Conservation (phyloP, 2,797 vertebrate genomes). For the Spinus pinus region DNA sequence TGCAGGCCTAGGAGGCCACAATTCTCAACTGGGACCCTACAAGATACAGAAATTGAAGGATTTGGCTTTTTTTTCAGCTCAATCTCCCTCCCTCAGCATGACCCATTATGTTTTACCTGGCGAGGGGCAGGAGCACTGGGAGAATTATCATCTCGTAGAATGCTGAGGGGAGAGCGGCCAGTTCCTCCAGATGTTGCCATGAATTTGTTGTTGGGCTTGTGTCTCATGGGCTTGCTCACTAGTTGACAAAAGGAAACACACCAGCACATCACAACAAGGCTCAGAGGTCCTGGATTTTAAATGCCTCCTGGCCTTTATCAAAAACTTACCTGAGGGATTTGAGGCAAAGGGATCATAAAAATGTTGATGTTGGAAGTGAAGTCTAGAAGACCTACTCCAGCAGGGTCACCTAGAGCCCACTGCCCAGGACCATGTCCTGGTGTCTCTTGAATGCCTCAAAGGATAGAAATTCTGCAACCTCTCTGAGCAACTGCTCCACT, state of each 20-base stretch:
- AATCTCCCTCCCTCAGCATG: not conserved
- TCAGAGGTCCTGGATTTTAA: not conserved
- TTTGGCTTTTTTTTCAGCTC: not conserved
- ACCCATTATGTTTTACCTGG: conserved; percentile 63
- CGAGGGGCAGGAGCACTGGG: conserved; percentile 76
- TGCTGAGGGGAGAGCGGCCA: conserved; percentile 88
- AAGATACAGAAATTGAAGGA: not conserved
- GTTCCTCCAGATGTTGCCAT: conserved; percentile 35
- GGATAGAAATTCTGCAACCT: accelerated
- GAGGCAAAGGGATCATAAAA: not conserved
- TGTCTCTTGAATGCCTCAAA: not conserved
- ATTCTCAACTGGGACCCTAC: not conserved
- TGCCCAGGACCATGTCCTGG: not conserved
- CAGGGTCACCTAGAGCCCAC: not conserved
- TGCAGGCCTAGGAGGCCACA: not conserved
- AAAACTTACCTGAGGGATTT: not conserved
- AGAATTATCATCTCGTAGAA: conserved; percentile 83
- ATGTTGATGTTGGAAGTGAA: not conserved
- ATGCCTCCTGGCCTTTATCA: not conserved
- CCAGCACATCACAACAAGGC: accelerated
- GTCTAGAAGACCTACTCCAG: not conserved
- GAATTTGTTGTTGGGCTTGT: conserved; percentile 65
- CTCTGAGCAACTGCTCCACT: not conserved
- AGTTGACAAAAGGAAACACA: not conserved
- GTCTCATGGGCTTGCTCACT: conserved; percentile 61